phyloP scores from a whole-genome alignment of 2,113 vertebrate genomes.

The Erpornis zantholeuca region DNA sequence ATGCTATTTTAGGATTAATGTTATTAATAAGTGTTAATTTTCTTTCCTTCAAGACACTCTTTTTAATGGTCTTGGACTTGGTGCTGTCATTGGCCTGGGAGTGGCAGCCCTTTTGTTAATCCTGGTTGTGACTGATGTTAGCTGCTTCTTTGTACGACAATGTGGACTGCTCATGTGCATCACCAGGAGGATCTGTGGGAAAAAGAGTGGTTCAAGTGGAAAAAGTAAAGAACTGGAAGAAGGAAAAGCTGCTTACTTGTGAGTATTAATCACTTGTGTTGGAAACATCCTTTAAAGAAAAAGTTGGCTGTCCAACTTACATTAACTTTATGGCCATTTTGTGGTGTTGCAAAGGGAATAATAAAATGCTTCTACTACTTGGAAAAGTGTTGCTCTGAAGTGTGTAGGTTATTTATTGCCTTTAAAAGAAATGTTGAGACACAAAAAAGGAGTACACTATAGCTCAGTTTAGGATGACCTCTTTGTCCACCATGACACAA shows the following conservation, averaged over 20 bases:
- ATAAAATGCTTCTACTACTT: not conserved
- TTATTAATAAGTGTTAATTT: not conserved
- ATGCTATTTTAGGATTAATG: not conserved
- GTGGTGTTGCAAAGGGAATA: not conserved
- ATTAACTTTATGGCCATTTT: not conserved
- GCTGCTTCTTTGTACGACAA: constrained; percentile 97
- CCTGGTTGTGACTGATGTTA: constrained; percentile 90
- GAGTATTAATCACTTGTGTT: constrained; percentile 67
- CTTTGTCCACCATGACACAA: not conserved
- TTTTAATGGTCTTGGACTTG: constrained; percentile 93
- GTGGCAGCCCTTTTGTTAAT: constrained; percentile 90
- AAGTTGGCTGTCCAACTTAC: not conserved
- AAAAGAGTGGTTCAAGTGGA: constrained; percentile 91
- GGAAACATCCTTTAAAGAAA: not conserved
- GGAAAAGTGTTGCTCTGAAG: not conserved
- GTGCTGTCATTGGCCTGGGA: constrained; percentile 90
- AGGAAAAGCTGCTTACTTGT: constrained; percentile 98
- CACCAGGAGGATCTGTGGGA: constrained; percentile 91
- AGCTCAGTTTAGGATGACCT: not conserved
- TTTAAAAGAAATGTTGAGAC: not conserved
- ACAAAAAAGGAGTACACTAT: not conserved
- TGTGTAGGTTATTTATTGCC: not conserved
- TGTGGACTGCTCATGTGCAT: constrained; percentile 96
- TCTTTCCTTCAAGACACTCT: constrained; percentile 86
- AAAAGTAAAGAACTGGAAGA: constrained; percentile 97